A percentile compares a stretch with the other conserved stretches of the same genome.
These are phyloP conservation scores for Meiosimyza decipiens DNA, from an alignment of 2,888 invertebrate species.

Conservation along the genomic window DNA sequence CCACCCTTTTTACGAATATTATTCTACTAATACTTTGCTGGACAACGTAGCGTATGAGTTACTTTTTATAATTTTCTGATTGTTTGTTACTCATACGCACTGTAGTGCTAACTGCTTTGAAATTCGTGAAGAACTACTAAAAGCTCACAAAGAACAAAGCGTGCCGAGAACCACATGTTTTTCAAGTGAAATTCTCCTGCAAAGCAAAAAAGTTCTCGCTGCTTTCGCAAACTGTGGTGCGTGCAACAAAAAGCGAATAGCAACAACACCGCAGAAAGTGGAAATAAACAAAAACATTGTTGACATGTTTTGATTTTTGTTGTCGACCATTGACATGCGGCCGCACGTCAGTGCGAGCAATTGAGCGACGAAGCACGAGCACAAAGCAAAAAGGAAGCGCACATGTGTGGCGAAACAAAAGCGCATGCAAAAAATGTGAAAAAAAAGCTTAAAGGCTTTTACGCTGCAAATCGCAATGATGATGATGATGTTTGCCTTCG, in stretches of 20 bases:
- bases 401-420: conserved; percentile 36
- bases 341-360: background rate
- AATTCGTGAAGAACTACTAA: background rate
- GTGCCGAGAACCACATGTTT: too few species aligned
- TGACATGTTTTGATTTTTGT: conserved; percentile 31
- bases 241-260: background rate
- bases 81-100: conserved; percentile 31
- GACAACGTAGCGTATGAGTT: too few species aligned
- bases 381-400: conserved; percentile 37
- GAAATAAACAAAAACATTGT: conserved; percentile 41
- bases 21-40: too few species aligned
- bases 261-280: conserved; percentile 28
- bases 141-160: background rate
- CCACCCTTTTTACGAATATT: too few species aligned
- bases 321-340: conserved; percentile 11
- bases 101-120: background rate
- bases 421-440: conserved; percentile 37
- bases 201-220: too few species aligned
- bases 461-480: too few species aligned
- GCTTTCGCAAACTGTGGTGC: too few species aligned
- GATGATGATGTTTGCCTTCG: too few species aligned
- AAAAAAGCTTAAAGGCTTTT: conserved; percentile 29
- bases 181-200: too few species aligned
- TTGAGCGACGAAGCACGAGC: too few species aligned
- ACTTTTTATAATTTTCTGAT: too few species aligned